Conservation (phyloP, 1,140 invertebrate species). For the Saccostrea echinata region DNA sequence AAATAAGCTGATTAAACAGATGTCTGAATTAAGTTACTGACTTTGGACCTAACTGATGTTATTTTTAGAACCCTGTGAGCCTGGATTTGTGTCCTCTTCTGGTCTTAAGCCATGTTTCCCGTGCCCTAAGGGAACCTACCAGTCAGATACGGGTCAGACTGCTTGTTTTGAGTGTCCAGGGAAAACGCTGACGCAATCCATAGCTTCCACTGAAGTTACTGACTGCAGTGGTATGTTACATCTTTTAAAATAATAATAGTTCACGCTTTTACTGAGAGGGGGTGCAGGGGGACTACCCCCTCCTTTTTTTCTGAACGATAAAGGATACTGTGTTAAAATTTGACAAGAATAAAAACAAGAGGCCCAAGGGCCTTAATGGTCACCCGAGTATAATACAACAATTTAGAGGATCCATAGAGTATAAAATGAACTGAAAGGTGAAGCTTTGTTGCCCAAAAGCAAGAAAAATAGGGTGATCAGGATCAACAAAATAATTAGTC, state of each 20-base stretch:
- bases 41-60: background rate
- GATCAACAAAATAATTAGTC: too few relatives aligned
- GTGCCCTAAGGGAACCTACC: slow-evolving; percentile 93
- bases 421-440: too few relatives aligned
- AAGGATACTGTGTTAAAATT: too few relatives aligned
- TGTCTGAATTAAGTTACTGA: background rate
- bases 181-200: slow-evolving; percentile 64
- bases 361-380: too few relatives aligned
- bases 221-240: slow-evolving; percentile 73
- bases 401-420: too few relatives aligned
- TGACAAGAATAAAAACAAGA: too few relatives aligned
- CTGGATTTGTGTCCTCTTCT: slow-evolving; percentile 96
- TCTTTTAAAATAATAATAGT: background rate
- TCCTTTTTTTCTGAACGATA: too few relatives aligned
- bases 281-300: too few relatives aligned
- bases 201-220: slow-evolving; percentile 68
- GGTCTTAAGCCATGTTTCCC: slow-evolving; percentile 96
- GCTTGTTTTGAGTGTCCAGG: slow-evolving; percentile 79
- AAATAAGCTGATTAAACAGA: background rate
- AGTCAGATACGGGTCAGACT: slow-evolving; percentile 78
- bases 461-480: too few relatives aligned
- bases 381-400: too few relatives aligned
- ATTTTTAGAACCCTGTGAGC: slow-evolving; percentile 88
- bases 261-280: background rate
- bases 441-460: too few relatives aligned